Base-by-base conservation (phyloP, 2,113 vertebrate genomes). In the Hydrochoerus hydrochaeris region DNA sequence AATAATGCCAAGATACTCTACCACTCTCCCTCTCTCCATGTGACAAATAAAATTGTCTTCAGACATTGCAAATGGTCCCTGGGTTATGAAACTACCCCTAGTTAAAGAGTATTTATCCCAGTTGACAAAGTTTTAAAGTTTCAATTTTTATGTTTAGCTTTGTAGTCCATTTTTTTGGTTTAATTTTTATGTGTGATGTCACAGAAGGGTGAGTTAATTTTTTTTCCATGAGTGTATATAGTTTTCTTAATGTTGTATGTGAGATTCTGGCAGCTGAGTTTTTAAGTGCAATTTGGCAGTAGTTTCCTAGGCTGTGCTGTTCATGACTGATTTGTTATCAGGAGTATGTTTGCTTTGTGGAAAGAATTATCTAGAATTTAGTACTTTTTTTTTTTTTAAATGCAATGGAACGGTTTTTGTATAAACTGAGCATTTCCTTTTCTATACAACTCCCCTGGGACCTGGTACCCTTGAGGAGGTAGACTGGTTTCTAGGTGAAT, bases 311-410 rank as follows among this genome's bases (percentile, higher is more conserved):
- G 32, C 63, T 77, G 13, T 90, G 58, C n/a, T 78, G 16, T 65
- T 93, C 62, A 77, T 63, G 69, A 65, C 30, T 52, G 49, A 32
- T 44, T 65, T 38, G 60, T 73, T 62, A 52, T 84, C 3, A 44
- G 85, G 26, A 81, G 4, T 60, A 7, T 81, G 86, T 86, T 92
- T 89, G 84, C 77, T 85, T 85, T 86, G 90, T 92, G 80, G 52
- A 49, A 69, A 63, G 58, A 73, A 54, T 60, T n/a, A 32, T 49
- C 41, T 78, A 35, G 35, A 13, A 35, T 93, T 82, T 63, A 49
- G 32, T 44, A 58, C 13, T 7, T 75, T 75, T 75, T 38, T 41
- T 73, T 88, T 41, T 88, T 57, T 49, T 49, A 49, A 52, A 32
- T 84, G 49, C 62, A 4, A 7, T 49, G n/a, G n/a, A 41, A 63